Conservation (phyloP, 1,140 invertebrate genomes). For the Trichomalopsis sarcophagae region DNA sequence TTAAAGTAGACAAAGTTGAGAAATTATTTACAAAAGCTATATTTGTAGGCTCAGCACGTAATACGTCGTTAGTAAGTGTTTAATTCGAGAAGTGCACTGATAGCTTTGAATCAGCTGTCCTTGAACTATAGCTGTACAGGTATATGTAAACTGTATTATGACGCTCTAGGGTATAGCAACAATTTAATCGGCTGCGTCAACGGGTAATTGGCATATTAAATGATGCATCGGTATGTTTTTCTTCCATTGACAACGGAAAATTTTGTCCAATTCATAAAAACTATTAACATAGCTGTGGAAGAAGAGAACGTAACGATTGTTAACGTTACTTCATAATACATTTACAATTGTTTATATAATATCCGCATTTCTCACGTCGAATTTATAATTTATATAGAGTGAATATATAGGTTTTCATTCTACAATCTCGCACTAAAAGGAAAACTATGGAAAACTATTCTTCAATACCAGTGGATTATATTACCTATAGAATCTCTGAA, state of each 20-base stretch:
- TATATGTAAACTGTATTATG: not conserved
- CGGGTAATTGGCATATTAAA: not conserved
- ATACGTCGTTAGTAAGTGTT: not conserved
- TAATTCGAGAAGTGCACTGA: not conserved
- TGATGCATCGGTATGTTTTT: not conserved
- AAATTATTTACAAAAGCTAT: not conserved
- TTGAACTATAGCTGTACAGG: not conserved
- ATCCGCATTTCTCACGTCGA: not conserved
- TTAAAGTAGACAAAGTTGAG: not conserved
- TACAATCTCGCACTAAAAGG: too few relatives aligned
- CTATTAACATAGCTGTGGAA: too few relatives aligned
- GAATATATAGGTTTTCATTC: too few relatives aligned
- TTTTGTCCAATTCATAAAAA: too few relatives aligned
- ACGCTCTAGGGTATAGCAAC: not conserved
- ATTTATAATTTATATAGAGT: too few relatives aligned
- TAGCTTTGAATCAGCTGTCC: not conserved
- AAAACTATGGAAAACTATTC: too few relatives aligned
- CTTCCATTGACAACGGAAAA: not conserved
- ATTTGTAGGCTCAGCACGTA: not conserved
- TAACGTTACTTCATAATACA: not conserved
- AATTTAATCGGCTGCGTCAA: not conserved
- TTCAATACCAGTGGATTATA: too few relatives aligned
- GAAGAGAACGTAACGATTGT: too few relatives aligned
- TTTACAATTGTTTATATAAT: not conserved
- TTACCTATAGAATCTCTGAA: too few relatives aligned